Conservation (phyloP, 2,888 invertebrate species). For the Scaeva pyrastri region DNA sequence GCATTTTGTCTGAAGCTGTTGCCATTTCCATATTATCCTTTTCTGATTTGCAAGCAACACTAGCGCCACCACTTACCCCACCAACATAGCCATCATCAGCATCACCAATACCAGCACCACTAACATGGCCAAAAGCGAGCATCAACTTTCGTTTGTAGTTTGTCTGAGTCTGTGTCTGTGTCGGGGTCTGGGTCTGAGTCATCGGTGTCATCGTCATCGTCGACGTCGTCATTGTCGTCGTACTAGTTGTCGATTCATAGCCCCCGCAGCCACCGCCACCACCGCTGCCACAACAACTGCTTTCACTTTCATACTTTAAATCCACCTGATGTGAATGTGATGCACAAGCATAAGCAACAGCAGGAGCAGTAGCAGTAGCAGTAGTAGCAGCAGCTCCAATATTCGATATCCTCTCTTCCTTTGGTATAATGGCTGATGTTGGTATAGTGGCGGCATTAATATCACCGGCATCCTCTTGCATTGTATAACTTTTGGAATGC, state of each 20-base stretch:
- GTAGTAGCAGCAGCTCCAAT: constrained; percentile 40
- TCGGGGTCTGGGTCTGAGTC: no score
- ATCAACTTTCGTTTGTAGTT: constrained; percentile 70
- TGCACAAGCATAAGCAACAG: constrained; percentile 35
- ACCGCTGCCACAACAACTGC: constrained; percentile 56
- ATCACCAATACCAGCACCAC: constrained; percentile 26
- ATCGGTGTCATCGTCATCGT: not conserved
- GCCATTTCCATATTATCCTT: constrained; percentile 51
- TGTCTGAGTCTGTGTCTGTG: constrained; percentile 45
- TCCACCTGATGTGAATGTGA: constrained; percentile 52
- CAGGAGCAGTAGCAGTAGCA: constrained; percentile 12
- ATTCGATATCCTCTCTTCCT: constrained; percentile 67
- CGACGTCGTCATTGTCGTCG: constrained; percentile 34
- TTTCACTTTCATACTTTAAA: constrained; percentile 65
- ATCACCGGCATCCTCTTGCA: constrained; percentile 73
- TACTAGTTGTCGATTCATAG: constrained; percentile 36
- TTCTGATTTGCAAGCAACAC: constrained; percentile 21
- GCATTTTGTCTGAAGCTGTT: constrained; percentile 34
- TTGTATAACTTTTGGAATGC: constrained; percentile 66
- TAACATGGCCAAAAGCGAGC: constrained; percentile 63
- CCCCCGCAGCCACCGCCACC: constrained; percentile 55
- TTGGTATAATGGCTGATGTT: constrained; percentile 55
- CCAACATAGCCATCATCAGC: constrained; percentile 30
- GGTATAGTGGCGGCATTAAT: constrained; percentile 57
- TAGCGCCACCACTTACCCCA: constrained; percentile 23